Evolutionary conservation across 2,113 vertebrate species (phyloP).

Genomic region (Phocoena phocoena): DNA sequence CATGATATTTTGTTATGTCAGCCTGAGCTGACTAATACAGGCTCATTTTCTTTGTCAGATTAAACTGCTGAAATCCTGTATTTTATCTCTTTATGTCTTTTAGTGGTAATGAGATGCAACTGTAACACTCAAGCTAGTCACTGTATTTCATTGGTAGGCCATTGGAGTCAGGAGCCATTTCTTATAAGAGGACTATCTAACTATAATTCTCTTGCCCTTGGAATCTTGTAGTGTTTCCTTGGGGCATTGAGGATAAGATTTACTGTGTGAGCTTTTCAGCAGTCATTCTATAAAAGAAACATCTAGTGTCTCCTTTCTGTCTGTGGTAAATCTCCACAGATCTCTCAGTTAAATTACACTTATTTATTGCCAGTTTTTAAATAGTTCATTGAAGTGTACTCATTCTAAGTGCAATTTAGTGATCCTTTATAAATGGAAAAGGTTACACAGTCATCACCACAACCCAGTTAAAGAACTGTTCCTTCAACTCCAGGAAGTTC

Average conservation of each 20-base stretch:
- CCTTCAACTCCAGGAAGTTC: background rate
- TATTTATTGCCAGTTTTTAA: constrained; percentile 2
- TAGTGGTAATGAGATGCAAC: background rate
- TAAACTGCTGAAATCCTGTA: background rate
- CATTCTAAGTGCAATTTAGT: background rate
- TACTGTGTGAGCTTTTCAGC: background rate
- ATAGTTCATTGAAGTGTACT: background rate
- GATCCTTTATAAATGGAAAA: background rate
- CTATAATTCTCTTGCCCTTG: background rate
- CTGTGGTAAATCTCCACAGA: background rate
- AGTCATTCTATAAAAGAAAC: background rate
- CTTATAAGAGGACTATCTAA: background rate
- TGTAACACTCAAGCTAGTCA: background rate
- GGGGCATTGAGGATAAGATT: background rate
- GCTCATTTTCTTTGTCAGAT: background rate
- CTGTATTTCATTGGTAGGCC: background rate
- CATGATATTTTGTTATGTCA: background rate
- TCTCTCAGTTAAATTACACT: background rate
- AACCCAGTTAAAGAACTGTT: background rate
- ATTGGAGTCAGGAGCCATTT: background rate
- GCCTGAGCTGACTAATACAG: background rate
- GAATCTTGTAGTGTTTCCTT: background rate
- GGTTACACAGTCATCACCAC: background rate
- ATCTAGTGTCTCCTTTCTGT: background rate
- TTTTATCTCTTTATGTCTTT: background rate